phyloP scores from a whole-genome alignment of 2,113 vertebrate genomes.

The Podarcis muralis region DNA sequence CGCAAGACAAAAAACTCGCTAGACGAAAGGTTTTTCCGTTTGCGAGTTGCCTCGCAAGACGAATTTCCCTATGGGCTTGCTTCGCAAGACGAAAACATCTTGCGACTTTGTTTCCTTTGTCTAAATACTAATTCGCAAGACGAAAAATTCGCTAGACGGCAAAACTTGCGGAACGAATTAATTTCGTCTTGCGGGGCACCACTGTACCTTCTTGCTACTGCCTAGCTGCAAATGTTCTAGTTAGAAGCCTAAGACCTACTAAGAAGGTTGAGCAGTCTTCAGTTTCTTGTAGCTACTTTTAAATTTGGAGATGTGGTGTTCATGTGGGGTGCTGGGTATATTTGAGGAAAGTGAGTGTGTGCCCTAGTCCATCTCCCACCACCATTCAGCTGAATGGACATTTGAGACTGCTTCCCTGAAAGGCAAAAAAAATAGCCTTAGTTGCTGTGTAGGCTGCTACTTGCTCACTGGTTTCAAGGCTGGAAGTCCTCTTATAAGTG shows the following conservation, averaged over 20 bases:
- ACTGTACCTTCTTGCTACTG: neutral
- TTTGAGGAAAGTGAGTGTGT: neutral
- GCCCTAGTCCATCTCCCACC: neutral
- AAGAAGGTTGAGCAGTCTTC: neutral
- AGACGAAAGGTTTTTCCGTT: no score
- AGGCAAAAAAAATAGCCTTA: neutral
- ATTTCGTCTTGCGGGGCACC: no score
- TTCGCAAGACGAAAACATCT: no score
- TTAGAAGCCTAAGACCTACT: neutral
- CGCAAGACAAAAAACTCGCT: no score
- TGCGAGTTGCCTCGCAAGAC: no score
- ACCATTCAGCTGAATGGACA: neutral
- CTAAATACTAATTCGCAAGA: no score
- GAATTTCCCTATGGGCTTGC: no score
- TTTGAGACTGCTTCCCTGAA: neutral
- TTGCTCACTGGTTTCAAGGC: neutral
- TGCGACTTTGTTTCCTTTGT: no score
- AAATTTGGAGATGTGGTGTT: neutral
- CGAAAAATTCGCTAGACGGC: no score
- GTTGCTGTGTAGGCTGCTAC: neutral
- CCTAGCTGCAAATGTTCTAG: neutral
- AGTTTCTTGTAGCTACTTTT: neutral
- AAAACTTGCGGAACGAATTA: no score
- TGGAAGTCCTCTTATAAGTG: neutral
- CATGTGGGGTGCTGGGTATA: neutral